Evolutionary conservation across 2,113 vertebrate species (phyloP).

Genomic region (Colistium nudipinnis): DNA sequence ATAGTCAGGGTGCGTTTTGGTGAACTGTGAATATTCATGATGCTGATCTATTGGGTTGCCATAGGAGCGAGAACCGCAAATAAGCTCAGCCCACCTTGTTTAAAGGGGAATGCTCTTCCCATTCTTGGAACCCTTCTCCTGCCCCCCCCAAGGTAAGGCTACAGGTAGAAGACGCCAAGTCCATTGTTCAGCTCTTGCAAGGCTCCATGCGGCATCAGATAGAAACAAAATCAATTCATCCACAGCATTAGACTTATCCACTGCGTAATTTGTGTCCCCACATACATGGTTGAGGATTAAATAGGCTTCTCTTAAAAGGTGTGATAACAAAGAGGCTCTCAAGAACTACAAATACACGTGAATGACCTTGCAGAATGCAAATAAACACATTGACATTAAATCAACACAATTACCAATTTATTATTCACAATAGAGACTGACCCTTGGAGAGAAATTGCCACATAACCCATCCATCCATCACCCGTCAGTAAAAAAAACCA

Average conservation of each 20-base stretch:
- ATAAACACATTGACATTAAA: no score
- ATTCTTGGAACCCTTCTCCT: conserved; percentile 75
- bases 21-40: conserved; percentile 91
- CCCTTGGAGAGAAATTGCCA: neutral
- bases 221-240: neutral
- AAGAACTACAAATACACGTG: neutral
- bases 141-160: conserved; percentile 47
- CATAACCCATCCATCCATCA: no score
- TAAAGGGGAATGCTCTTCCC: conserved; percentile 82
- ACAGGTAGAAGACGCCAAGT: conserved; percentile 63
- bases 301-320: neutral
- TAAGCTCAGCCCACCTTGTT: conserved; percentile 91
- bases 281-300: neutral
- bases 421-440: neutral
- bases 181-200: conserved; percentile 24
- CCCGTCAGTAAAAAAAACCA: no score
- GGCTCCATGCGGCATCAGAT: conserved; percentile 5
- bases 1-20: conserved; percentile 85
- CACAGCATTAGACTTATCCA: neutral
- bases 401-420: neutral
- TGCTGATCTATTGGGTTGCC: conserved; percentile 93
- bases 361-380: no score
- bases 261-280: conserved; percentile 65
- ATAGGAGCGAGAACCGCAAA: conserved; percentile 91
- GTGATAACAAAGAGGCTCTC: neutral